Base-by-base conservation (phyloP, 1,140 invertebrate genomes). In the Ostrea edulis region DNA sequence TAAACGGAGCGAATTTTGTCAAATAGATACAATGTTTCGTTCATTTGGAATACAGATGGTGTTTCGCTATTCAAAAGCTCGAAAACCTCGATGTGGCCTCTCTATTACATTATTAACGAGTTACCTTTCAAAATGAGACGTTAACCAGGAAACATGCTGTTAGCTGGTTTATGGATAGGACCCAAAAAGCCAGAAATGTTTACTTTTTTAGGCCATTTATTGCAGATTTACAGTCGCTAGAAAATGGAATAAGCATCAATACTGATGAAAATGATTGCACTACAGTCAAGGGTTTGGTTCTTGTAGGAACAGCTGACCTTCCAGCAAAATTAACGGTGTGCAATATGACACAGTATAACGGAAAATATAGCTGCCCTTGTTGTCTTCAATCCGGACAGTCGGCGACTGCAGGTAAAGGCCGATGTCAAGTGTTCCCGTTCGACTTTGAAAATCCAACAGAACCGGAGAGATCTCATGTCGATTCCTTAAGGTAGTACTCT, bases 1-100 rank as follows among this genome's bases (percentile, higher is more conserved):
- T n/a, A n/a, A n/a, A n/a, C n/a, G n/a, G n/a, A n/a, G n/a, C n/a
- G n/a, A n/a, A n/a, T n/a, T n/a, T n/a, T n/a, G n/a, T n/a, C n/a
- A n/a, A n/a, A n/a, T n/a, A n/a, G n/a, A n/a, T n/a, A 58, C 14
- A 90, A 90, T 87, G n/a, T 90, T 25, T 90, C 87, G n/a, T 90
- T 90, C 51, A 81, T 77, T 17, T 85, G 87, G 8, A 90, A 90
- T 52, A 89, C 90, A 22, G 88, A 90, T 82, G 88, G 90, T 12
- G 88, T 87, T 4, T 53, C 88, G 25, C 84, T 90, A 7, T 90
- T 88, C 52, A 87, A 89, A 77, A 86, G 84, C 44, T 86, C 71
- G 68, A 87, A 88, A 71, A 35, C 68, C 2, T 87, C 84, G 0
- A 44, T 89, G 8, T 90, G 88, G 90, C 90, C 90, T 9, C 9